These are phyloP conservation scores for Hyperoplus lanceolatus DNA, from an alignment of 2,797 vertebrate species.

Conservation along the genomic window DNA sequence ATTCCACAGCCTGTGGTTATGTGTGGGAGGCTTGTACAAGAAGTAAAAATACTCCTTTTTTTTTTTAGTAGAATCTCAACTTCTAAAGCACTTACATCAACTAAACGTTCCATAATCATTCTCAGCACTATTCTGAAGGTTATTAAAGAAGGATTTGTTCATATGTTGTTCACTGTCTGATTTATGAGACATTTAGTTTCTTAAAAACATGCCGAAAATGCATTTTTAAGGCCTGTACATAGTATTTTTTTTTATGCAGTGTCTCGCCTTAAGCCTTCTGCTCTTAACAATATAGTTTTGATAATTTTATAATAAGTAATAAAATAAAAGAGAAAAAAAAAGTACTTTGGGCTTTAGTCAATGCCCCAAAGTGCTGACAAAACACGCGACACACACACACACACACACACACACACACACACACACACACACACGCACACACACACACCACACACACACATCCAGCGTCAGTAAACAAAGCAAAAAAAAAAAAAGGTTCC, in stretches of 20 bases:
- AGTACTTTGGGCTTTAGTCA: constrained; percentile 40
- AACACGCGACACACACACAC: neutral
- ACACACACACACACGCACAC: constrained; percentile 31
- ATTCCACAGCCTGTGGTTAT: constrained; percentile 78
- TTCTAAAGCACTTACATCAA: too few species aligned
- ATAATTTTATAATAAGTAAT: neutral
- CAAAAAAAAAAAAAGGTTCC: constrained; percentile 16
- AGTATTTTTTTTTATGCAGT: too few species aligned
- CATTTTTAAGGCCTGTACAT: too few species aligned
- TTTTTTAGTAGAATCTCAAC: constrained; percentile 10
- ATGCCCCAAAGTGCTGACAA: constrained; percentile 29
- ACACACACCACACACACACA: constrained; percentile 42
- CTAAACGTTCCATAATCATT: too few species aligned
- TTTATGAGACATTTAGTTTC: neutral
- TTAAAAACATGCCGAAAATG: neutral
- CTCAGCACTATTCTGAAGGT: neutral
- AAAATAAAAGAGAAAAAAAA: constrained; percentile 14
- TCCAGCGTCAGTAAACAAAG: constrained; percentile 47
- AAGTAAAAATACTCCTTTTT: constrained; percentile 79
- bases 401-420: constrained; percentile 30
- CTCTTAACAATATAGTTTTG: neutral
- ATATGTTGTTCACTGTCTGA: neutral
- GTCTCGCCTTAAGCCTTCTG: too few species aligned
- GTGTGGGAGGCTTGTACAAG: constrained; percentile 68
- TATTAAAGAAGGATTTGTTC: neutral